These are phyloP conservation scores for Malurus leucopterus DNA, from an alignment of 2,797 vertebrate species.

Conservation along the genomic window DNA sequence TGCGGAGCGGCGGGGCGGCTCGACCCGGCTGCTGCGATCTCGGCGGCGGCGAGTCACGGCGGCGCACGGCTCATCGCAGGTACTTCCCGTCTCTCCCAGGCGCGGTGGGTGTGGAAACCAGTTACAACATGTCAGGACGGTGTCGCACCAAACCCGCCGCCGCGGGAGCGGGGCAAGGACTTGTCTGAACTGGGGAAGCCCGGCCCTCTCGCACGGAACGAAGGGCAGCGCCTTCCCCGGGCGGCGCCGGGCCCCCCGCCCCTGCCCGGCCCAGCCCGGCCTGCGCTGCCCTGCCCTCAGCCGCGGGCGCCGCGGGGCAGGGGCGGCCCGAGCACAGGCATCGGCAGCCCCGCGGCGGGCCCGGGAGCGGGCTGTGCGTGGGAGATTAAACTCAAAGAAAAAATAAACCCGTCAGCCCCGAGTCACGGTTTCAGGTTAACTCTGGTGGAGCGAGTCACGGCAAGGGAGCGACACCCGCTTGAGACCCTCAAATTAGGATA, in stretches of 20 bases:
- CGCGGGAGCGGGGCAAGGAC: conserved; percentile 30
- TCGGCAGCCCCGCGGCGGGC: not conserved
- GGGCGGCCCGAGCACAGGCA: not conserved
- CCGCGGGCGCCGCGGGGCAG: not conserved
- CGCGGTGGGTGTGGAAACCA: conserved; percentile 81
- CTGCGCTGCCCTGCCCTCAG: not conserved
- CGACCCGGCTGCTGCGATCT: not conserved
- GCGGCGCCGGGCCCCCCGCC: not conserved
- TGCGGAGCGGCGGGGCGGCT: not conserved
- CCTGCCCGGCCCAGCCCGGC: not conserved
- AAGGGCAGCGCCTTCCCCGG: not conserved
- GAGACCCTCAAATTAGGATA: not conserved
- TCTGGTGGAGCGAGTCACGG: not conserved
- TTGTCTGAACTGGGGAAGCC: conserved; percentile 49
- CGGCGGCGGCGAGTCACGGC: conserved; percentile 37
- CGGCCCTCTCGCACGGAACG: conserved; percentile 1
- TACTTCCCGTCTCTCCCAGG: conserved; percentile 45
- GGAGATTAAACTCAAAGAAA: not conserved
- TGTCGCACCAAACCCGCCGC: conserved; percentile 63
- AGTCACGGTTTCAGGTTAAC: conserved; percentile 10
- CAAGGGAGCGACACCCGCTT: not conserved
- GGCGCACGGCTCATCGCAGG: conserved; percentile 33
- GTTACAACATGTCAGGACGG: conserved; percentile 82
- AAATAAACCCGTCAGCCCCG: not conserved
- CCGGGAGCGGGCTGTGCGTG: not conserved